Conservation (phyloP, 2,888 invertebrate species). For the Trichopria drosophilae region DNA sequence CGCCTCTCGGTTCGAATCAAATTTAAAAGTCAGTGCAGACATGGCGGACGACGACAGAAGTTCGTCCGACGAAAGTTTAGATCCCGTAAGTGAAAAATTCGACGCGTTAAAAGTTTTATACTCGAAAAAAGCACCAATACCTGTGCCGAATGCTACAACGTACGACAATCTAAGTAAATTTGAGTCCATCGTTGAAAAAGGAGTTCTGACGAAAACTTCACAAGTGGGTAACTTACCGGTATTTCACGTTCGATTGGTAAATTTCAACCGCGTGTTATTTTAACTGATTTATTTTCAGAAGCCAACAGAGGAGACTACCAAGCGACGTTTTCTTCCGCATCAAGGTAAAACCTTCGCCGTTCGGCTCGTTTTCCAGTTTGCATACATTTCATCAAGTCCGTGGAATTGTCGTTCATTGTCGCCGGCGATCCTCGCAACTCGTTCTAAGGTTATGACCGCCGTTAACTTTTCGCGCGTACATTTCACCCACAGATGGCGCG, state of each 20-base stretch:
- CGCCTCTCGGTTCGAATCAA: no score
- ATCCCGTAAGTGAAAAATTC: conserved; percentile 65
- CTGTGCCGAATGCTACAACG: conserved; percentile 63
- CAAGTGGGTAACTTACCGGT: no score
- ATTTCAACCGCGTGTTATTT: no score
- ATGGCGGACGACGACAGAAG: conserved; percentile 44
- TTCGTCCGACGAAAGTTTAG: conserved; percentile 60
- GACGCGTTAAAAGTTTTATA: conserved; percentile 74
- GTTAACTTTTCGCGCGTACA: no score
- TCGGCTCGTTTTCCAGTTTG: conserved; percentile 1
- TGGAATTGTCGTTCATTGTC: background rate
- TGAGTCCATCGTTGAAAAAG: conserved; percentile 57
- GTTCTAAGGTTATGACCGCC: no score
- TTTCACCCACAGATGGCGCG: no score
- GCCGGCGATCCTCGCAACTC: no score
- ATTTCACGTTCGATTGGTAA: background rate
- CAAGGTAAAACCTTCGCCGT: conserved; percentile 45
- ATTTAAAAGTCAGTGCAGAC: conserved; percentile 17
- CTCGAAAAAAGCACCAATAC: conserved; percentile 62
- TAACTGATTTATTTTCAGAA: conserved; percentile 31
- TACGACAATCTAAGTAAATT: conserved; percentile 74
- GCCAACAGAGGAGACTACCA: conserved; percentile 31
- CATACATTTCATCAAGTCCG: background rate
- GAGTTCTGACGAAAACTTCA: no score
- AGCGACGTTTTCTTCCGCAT: conserved; percentile 45